Evolutionary conservation across 1,140 invertebrate species (phyloP).

Genomic region (Brachionus asplanchnoidis): DNA sequence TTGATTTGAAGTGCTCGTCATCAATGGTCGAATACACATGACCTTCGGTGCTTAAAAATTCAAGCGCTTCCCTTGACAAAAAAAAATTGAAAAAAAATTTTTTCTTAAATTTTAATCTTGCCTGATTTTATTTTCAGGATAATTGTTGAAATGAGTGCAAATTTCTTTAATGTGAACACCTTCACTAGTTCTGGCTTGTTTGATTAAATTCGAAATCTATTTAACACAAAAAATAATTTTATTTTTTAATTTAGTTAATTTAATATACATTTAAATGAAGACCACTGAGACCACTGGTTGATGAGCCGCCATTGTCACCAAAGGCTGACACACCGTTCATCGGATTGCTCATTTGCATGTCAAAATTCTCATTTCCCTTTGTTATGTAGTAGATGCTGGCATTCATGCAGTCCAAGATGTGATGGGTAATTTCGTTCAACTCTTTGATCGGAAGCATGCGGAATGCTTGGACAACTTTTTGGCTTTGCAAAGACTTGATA

Average conservation of each 20-base stretch:
- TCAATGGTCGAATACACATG: conserved; percentile 76
- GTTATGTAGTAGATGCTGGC: conserved; percentile 53
- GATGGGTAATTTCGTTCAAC: conserved; percentile 66
- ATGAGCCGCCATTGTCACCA: neutral
- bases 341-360: conserved; percentile 28
- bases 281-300: conserved; percentile 39
- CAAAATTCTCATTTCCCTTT: conserved; percentile 24
- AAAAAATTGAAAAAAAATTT: conserved; percentile 32
- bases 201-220: conserved; percentile 37
- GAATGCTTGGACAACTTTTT: conserved; percentile 65
- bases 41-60: conserved; percentile 70
- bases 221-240: neutral
- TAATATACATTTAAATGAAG: conserved; percentile 31
- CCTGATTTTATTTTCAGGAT: neutral
- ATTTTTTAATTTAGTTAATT: neutral
- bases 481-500: conserved; percentile 63
- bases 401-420: conserved; percentile 65
- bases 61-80: conserved; percentile 62
- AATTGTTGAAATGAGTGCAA: conserved; percentile 18
- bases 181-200: conserved; percentile 7
- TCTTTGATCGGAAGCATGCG: conserved; percentile 65
- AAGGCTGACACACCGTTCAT: neutral
- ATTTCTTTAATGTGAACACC: conserved; percentile 35
- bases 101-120: neutral
- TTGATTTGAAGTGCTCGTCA: conserved; percentile 70